Evolutionary conservation across 2,113 vertebrate species (phyloP).

Genomic region (Chinchilla lanigera): DNA sequence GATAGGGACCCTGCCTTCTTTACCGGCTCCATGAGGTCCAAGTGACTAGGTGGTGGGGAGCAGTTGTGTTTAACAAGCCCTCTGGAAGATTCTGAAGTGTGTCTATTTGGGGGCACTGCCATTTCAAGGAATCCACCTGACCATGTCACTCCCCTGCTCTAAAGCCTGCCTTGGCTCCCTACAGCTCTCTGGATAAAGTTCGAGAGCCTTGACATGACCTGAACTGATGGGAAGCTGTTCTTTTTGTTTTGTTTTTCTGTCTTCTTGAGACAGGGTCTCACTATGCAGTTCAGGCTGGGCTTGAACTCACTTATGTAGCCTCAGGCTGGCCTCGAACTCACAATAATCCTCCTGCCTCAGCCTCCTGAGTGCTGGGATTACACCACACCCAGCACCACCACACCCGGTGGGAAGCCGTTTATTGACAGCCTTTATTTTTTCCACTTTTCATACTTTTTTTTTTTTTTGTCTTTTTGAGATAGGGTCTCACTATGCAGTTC

Average conservation of each 20-base stretch:
- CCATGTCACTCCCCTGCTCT: not conserved
- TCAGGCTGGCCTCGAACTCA: too few relatives aligned
- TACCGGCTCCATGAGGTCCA: rapidly evolving
- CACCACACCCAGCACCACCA: too few relatives aligned
- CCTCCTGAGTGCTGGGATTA: too few relatives aligned
- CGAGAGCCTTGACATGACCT: not conserved
- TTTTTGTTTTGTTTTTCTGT: too few relatives aligned
- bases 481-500: too few relatives aligned
- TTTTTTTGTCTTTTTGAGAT: too few relatives aligned
- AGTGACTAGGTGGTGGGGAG: not conserved
- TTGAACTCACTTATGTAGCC: too few relatives aligned
- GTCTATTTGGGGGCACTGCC: rapidly evolving
- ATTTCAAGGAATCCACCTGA: not conserved
- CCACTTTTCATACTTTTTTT: not conserved
- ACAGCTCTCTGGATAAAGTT: not conserved
- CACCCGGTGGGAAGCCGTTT: not conserved
- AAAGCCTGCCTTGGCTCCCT: not conserved
- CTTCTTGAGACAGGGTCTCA: too few relatives aligned
- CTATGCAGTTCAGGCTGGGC: too few relatives aligned
- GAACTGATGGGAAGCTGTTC: not conserved
- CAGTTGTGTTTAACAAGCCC: not conserved
- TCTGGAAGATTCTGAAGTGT: not conserved
- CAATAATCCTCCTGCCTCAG: too few relatives aligned
- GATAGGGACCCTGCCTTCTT: not conserved
- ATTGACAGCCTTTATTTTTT: not conserved